Base-by-base conservation (phyloP, 2,113 vertebrate genomes). In the Enhydra lutris region DNA sequence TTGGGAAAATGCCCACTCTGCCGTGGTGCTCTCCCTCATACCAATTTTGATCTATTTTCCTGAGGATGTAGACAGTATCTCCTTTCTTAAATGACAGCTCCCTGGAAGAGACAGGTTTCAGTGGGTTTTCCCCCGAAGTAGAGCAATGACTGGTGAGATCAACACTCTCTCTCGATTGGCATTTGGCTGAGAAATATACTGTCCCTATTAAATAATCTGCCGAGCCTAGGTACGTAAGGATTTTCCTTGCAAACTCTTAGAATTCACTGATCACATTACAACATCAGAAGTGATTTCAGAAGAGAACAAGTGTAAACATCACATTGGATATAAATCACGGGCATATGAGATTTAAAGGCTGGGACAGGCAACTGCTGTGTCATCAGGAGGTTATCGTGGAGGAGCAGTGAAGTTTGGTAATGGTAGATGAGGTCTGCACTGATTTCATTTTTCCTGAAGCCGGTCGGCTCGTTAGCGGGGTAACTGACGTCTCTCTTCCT, bases 11-110 rank as follows among this genome's bases (percentile, higher is more conserved):
- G 92, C 99, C 99, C 84, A 99, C 99, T 97, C 98, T 98, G 86
- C 99, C 99, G 0, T 99, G 99, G 95, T 99, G 99, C 93, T 99
- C 99, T 93, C 99, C 99, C 97, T 99, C 99, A 89, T 99, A 99
- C 99, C 99, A 99, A 98, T 99, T 99, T 97, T 99, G 99, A 99
- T 99, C 99, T 89, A 99, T 99, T 98, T 99, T 99, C 98, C 99
- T 99, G 99, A 99, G 99, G 98, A 99, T 99, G 98, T 99, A 99
- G 95, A 99, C 99, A 4, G 99, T 99, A 88, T 99, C 99, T 61
- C 99, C 99, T 98, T 99, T 99, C 98, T 99, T 99, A 98, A 99
- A 99, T 9, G 99, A 99, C 98, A 99, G 98, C 98, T 99, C 99
- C 99, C 99, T 99, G 99, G 21, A 99, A 99, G 94, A 98, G 82